phyloP scores from a whole-genome alignment of 1,140 invertebrate species.

The Drosophila erecta region DNA sequence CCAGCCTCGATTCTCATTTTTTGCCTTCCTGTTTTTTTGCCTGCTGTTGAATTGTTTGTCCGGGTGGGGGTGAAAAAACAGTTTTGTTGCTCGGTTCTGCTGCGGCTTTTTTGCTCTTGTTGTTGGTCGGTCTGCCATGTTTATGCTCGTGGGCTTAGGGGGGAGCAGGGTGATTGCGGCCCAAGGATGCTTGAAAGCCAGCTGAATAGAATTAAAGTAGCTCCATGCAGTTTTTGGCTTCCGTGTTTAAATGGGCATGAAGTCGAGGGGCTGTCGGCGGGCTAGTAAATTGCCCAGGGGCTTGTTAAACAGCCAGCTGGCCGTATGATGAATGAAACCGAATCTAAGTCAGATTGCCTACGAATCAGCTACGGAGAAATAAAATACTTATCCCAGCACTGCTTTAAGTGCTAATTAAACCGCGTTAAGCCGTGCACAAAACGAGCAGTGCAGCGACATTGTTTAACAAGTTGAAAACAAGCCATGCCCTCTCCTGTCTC shows the following conservation, averaged over 20 bases:
- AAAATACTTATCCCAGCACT: slow-evolving; percentile 12
- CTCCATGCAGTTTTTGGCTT: slow-evolving; percentile 31
- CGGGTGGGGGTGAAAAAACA: neutral
- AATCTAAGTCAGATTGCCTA: slow-evolving; percentile 14
- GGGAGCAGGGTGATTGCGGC: neutral
- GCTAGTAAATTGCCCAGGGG: slow-evolving; percentile 23
- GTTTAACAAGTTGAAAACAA: slow-evolving; percentile 48
- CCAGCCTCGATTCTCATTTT: slow-evolving; percentile 4
- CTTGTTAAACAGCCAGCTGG: slow-evolving; percentile 26
- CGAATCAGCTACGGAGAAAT: neutral
- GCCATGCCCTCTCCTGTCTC: neutral
- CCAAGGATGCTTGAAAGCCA: slow-evolving; percentile 33
- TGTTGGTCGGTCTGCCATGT: slow-evolving; percentile 31
- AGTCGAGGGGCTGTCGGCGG: slow-evolving; percentile 16
- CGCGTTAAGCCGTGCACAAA: slow-evolving; percentile 57
- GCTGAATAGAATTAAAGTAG: slow-evolving; percentile 54
- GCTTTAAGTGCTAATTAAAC: slow-evolving; percentile 68
- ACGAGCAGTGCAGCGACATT: slow-evolving; percentile 29
- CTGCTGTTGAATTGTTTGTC: slow-evolving; percentile 41
- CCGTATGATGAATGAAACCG: slow-evolving; percentile 45
- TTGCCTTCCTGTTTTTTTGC: slow-evolving; percentile 14
- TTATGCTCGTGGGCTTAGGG: slow-evolving; percentile 3
- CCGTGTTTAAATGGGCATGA: slow-evolving; percentile 51
- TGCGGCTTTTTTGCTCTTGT: slow-evolving; percentile 8
- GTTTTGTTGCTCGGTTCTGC: slow-evolving; percentile 16